Evolutionary conservation across 1,140 invertebrate genomes (phyloP).

Genomic region (Yoshiicerus persimilis): DNA sequence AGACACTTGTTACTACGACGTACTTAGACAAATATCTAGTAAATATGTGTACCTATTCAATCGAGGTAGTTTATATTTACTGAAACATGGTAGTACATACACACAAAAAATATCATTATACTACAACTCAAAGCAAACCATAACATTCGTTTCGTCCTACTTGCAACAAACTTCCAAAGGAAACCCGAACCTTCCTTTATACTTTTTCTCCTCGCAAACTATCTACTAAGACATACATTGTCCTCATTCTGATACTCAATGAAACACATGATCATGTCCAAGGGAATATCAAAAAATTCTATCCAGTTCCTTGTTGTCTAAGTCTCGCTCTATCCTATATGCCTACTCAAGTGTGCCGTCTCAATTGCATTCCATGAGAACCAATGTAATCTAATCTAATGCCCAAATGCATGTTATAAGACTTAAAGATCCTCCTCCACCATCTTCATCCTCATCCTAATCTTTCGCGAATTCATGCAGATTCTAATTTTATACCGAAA

Average conservation of each 20-base stretch:
- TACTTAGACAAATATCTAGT: background rate
- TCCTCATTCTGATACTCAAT: background rate
- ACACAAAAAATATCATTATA: background rate
- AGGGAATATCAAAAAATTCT: background rate
- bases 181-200: conserved; percentile 4
- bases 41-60: background rate
- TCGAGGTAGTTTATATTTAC: background rate
- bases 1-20: background rate
- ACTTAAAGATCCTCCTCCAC: background rate
- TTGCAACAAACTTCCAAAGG: background rate
- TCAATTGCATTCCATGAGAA: background rate
- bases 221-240: background rate
- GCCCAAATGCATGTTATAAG: background rate
- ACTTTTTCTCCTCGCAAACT: background rate
- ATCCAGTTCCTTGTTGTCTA: background rate
- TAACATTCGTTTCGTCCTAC: background rate
- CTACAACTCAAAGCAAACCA: background rate
- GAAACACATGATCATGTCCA: background rate
- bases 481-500: too few relatives aligned
- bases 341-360: background rate
- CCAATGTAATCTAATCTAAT: background rate
- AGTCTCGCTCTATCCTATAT: background rate
- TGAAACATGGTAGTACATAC: too few relatives aligned
- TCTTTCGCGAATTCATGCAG: background rate
- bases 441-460: background rate